Conservation (phyloP, 2,113 vertebrate species). For the Syngnathus floridae region DNA sequence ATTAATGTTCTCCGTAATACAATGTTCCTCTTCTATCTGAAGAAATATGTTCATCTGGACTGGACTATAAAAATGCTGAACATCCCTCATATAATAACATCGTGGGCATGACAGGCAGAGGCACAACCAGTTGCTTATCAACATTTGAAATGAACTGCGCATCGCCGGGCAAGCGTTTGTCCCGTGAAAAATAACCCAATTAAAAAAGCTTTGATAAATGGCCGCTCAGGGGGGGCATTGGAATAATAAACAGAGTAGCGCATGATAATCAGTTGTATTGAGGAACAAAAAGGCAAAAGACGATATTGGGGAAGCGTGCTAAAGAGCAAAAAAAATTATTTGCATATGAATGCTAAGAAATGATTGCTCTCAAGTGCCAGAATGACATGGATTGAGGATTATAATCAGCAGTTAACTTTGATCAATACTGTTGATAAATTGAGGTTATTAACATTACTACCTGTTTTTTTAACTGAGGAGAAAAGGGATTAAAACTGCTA, state of each 20-base stretch:
- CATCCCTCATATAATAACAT: constrained; percentile 14
- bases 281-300: constrained; percentile 30
- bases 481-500: neutral
- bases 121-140: constrained; percentile 51
- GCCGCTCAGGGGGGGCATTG: constrained; percentile 52
- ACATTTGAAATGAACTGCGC: constrained; percentile 51
- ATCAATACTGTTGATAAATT: neutral
- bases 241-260: constrained; percentile 53
- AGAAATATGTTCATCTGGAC: constrained; percentile 14
- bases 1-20: neutral
- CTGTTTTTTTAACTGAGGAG: neutral
- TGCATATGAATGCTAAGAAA: neutral
- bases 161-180: constrained; percentile 35
- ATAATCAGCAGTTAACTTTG: neutral
- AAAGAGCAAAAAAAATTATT: neutral
- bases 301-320: neutral
- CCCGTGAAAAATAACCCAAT: constrained; percentile 61
- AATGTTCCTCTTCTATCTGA: constrained; percentile 5
- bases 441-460: neutral
- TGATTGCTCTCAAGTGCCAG: neutral
- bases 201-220: constrained; percentile 57
- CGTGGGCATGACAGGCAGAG: constrained; percentile 30
- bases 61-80: constrained; percentile 16
- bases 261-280: constrained; percentile 40
- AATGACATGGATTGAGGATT: neutral